Evolutionary conservation across 2,888 invertebrate genomes (phyloP), one percentile per base, ranked within the genome.

Genomic region (Cheilosia variabilis): DNA sequence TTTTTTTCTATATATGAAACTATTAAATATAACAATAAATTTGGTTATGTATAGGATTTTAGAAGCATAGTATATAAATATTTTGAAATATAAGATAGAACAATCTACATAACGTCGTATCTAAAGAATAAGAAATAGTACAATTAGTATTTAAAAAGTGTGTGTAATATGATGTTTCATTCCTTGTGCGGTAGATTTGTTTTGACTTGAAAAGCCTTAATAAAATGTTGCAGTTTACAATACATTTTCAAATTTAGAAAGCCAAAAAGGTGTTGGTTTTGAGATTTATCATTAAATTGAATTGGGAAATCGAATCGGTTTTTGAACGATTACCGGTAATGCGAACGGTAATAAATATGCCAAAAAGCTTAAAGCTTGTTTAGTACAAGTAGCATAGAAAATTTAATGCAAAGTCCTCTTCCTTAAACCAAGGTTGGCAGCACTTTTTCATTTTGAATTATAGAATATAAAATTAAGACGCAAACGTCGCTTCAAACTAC

Each of bases 181-280:
- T 80, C 80, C 31, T 52, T 76, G 80, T 84, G 84, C 84, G 60
- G 37, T 53, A 65, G 63, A 69, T 65, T 69, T 34, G 7, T 55
- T 5, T n/a, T 15, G 24, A 34, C 37, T 66, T 31, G 13, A 52
- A 53, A 60, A 71, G 63, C 75, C 80, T 75, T 71, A 62, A 58
- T 71, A 80, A 80, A 80, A 71, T 52, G 22, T 62, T 62, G 15
- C 3, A 37, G 19, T 58, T 58, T 17, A 4, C 1, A 6, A 34
- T 17, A 41, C 1, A 37, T 37, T 4, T 37, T 37, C 0, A 37
- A 13, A 37, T 4, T 37, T 13, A 13, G 4, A 13, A 2, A 13
- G 34, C 34, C 10, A 37, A 37, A 37, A 13, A 13, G 0, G 4
- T 3, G 0, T 0, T 34, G 10, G 1, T 13, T 37, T 37, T 34